Conservation (phyloP, 2,888 invertebrate genomes). For the Formica aserva region DNA sequence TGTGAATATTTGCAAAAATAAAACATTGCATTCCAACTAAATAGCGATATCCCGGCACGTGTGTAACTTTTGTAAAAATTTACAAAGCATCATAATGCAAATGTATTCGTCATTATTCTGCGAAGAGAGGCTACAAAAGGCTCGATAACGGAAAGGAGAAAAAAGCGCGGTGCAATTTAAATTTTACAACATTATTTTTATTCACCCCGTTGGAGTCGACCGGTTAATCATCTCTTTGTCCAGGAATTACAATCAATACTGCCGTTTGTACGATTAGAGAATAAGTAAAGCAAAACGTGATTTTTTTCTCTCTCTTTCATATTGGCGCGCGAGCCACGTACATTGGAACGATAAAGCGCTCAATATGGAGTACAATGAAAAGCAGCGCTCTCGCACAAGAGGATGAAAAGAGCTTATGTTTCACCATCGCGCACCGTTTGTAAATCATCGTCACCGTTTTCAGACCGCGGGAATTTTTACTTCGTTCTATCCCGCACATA, state of each 20-base stretch:
- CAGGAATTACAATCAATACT: conserved; percentile 46
- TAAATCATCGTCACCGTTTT: conserved; percentile 55
- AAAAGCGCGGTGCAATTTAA: conserved; percentile 31
- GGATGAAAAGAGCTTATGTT: conserved; percentile 54
- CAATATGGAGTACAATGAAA: conserved; percentile 48
- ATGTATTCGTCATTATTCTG: conserved; percentile 11
- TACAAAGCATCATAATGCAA: conserved; percentile 46
- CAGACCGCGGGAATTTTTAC: conserved; percentile 47
- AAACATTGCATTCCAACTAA: neutral
- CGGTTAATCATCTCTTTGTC: conserved; percentile 50
- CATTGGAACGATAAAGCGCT: conserved; percentile 49
- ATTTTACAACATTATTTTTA: conserved; percentile 51
- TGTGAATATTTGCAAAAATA: conserved; percentile 24
- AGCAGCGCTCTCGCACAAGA: conserved; percentile 41
- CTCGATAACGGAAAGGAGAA: conserved; percentile 25
- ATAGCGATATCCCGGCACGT: neutral
- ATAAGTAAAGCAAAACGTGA: conserved; percentile 40
- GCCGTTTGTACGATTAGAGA: conserved; percentile 54
- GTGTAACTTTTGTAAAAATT: conserved; percentile 36
- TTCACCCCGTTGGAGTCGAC: conserved; percentile 24
- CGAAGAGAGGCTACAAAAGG: conserved; percentile 29
- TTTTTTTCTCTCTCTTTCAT: neutral
- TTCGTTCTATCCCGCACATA: conserved; percentile 32
- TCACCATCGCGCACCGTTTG: conserved; percentile 48
- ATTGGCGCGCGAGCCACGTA: conserved; percentile 33